Evolutionary conservation across 1,140 invertebrate genomes (phyloP).

Genomic region (Megathymus violae): DNA sequence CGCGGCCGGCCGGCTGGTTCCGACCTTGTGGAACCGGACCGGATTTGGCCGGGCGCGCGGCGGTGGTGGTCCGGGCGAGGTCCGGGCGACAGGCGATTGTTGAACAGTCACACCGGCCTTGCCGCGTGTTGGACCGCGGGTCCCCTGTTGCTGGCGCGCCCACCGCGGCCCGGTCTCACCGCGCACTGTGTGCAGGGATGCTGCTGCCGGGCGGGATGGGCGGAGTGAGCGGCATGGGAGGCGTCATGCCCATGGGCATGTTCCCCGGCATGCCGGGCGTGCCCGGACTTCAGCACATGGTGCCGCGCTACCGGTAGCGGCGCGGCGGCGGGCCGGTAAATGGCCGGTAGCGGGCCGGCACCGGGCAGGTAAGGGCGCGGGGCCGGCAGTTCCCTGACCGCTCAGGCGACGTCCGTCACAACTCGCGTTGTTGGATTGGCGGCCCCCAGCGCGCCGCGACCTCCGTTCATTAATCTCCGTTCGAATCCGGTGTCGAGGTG

Average conservation of each 20-base stretch:
- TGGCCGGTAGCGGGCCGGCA: constrained; percentile 60
- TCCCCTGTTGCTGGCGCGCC: constrained; percentile 49
- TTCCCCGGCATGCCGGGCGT: constrained; percentile 65
- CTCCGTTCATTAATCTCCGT: constrained; percentile 13
- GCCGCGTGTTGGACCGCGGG: constrained; percentile 67
- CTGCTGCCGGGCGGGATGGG: constrained; percentile 66
- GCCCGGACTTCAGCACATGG: constrained; percentile 63
- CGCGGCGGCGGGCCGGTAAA: too few species aligned
- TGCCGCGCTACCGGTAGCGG: too few species aligned
- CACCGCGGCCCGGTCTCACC: constrained; percentile 34
- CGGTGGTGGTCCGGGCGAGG: constrained; percentile 26
- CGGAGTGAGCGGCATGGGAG: constrained; percentile 23
- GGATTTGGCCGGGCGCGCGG: constrained; percentile 5
- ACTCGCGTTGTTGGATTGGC: constrained; percentile 79
- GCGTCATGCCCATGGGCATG: constrained; percentile 68
- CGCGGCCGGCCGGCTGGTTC: too few species aligned
- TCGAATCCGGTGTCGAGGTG: constrained; percentile 55
- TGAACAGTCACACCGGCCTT: constrained; percentile 64
- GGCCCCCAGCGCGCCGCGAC: constrained; percentile 50
- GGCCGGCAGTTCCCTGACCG: constrained; percentile 75
- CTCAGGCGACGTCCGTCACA: constrained; percentile 68
- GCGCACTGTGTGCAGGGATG: constrained; percentile 69
- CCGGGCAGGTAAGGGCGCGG: constrained; percentile 55
- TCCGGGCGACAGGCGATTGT: constrained; percentile 67
- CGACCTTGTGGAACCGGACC: too few species aligned